A percentile compares a stretch with the other conserved stretches of the same genome.
phyloP scores from a whole-genome alignment of 1,140 invertebrate species.

The Acyrthosiphon pisum region DNA sequence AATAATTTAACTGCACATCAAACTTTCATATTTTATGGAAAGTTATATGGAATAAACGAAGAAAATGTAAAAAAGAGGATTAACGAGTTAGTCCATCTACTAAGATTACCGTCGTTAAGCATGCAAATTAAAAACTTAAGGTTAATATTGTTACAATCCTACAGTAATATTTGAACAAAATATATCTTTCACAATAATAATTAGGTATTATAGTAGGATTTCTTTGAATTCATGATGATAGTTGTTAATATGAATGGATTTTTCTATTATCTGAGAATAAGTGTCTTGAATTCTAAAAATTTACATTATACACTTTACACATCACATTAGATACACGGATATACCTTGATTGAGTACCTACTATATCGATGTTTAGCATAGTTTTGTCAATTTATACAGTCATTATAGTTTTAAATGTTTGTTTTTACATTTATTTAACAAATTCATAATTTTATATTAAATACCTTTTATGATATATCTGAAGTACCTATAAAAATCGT shows the following conservation, averaged over 20 bases:
- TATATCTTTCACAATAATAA: neutral
- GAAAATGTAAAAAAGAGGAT: constrained; percentile 16
- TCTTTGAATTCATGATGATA: neutral
- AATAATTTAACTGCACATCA: constrained; percentile 50
- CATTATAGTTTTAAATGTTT: neutral
- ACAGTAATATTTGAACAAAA: neutral
- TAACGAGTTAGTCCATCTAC: neutral
- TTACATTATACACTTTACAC: neutral
- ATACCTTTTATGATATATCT: neutral
- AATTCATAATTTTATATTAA: neutral
- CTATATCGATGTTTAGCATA: neutral
- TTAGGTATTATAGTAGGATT: neutral
- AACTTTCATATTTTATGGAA: constrained; percentile 49
- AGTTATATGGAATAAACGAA: constrained; percentile 36
- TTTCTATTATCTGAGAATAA: neutral
- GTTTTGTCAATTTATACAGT: neutral
- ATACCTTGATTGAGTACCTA: neutral
- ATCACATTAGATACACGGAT: too few species aligned
- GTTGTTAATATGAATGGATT: neutral
- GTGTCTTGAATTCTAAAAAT: neutral
- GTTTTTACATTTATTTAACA: neutral
- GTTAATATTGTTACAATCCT: constrained; percentile 12
- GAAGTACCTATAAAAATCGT: neutral
- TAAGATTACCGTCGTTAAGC: constrained; percentile 6
- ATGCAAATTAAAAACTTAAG: constrained; percentile 43